Conservation (phyloP, 2,888 invertebrate genomes). For the Tinea pellionella region DNA sequence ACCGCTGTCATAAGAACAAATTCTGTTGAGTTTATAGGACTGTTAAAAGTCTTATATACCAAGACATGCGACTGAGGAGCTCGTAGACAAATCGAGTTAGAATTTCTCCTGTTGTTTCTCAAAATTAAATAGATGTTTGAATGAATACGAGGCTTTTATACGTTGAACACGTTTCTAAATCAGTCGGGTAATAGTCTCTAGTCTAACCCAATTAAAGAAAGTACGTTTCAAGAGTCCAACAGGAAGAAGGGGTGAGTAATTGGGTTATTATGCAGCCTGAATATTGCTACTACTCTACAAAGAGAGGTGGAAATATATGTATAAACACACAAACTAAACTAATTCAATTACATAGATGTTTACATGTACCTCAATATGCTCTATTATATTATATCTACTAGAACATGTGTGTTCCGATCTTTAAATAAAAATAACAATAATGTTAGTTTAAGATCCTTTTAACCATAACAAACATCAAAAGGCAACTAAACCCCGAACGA, state of each 20-base stretch:
- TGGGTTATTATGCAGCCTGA: conserved; percentile 4
- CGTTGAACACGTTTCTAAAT: neutral
- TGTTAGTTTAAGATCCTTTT: neutral
- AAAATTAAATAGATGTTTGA: neutral
- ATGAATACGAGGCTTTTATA: neutral
- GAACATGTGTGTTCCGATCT: neutral
- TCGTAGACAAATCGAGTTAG: conserved; percentile 2
- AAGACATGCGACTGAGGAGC: neutral
- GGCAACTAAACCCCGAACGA: neutral
- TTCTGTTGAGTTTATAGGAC: conserved; percentile 9
- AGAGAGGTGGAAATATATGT: neutral
- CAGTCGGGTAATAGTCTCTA: neutral
- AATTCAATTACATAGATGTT: neutral
- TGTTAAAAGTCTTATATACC: neutral
- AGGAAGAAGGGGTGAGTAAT: neutral
- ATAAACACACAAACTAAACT: neutral
- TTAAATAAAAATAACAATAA: neutral
- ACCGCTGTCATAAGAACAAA: conserved; percentile 15
- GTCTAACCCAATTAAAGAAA: conserved; percentile 2
- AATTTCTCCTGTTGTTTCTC: neutral
- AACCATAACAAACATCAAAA: conserved; percentile 3
- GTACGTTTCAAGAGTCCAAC: conserved; percentile 1
- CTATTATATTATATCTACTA: neutral
- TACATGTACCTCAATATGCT: neutral
- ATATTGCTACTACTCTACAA: neutral